Percentiles rank a stretch among this genome's conserved stretches.
Evolutionary conservation across 2,797 vertebrate genomes (phyloP).

Genomic region (Chelidonichthys spinosus): DNA sequence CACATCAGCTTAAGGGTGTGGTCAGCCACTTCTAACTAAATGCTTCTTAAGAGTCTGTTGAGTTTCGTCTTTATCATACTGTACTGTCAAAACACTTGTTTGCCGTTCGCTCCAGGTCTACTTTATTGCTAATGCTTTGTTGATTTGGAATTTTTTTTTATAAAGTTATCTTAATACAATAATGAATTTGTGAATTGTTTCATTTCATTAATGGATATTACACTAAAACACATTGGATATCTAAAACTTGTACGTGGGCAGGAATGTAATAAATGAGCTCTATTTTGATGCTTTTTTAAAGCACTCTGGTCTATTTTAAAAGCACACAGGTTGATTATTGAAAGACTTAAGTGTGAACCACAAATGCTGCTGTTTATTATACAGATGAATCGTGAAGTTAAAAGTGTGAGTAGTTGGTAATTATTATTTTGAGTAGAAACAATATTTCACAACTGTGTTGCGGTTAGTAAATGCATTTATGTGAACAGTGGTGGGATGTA

Average conservation of each 20-base stretch:
- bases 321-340: no score
- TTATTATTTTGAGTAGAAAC: no score
- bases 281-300: no score
- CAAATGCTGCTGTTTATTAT: no score
- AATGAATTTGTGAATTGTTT: conserved; percentile 17
- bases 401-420: no score
- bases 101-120: conserved; percentile 8
- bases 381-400: no score
- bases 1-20: background rate
- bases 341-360: no score
- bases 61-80: conserved; percentile 16
- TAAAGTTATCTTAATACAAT: conserved; percentile 57
- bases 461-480: no score
- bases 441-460: no score
- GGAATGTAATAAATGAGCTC: no score
- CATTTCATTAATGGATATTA: background rate
- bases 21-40: conserved; percentile 30
- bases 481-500: no score
- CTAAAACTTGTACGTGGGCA: background rate
- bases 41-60: conserved; percentile 40
- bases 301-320: no score
- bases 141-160: conserved; percentile 49
- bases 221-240: background rate
- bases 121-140: conserved; percentile 23
- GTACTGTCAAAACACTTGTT: conserved; percentile 8